Evolutionary conservation across 1,140 invertebrate species (phyloP).

Genomic region (Bombus impatiens): DNA sequence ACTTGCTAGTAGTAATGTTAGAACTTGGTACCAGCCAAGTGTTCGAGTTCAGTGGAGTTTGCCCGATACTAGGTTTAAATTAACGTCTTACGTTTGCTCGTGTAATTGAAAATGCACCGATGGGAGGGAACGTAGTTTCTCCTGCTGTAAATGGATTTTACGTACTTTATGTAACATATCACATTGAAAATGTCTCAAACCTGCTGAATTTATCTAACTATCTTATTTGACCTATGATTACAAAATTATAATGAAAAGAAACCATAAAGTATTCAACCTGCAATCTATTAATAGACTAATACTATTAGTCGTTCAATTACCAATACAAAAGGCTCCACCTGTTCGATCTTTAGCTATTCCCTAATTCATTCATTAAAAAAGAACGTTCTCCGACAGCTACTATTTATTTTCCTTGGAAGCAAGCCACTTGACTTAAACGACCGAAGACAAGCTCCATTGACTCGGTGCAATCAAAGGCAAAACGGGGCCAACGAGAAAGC

Average conservation of each 20-base stretch:
- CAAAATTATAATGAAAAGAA: too few species aligned
- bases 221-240: too few species aligned
- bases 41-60: not conserved
- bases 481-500: not conserved
- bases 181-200: not conserved
- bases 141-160: not conserved
- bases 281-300: too few species aligned
- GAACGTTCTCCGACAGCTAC: not conserved
- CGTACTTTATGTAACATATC: not conserved
- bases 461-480: not conserved
- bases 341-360: not conserved
- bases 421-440: slow-evolving; percentile 28
- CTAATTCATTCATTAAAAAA: not conserved
- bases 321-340: not conserved
- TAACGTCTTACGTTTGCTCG: not conserved
- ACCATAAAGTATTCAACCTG: too few species aligned
- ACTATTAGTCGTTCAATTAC: too few species aligned
- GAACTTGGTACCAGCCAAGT: not conserved
- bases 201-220: too few species aligned
- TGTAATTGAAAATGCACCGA: slow-evolving; percentile 6
- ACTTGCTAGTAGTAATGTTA: not conserved
- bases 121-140: not conserved
- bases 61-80: not conserved
- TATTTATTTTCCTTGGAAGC: not conserved
- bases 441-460: not conserved